Conservation (phyloP, 1,140 invertebrate genomes). For the Zaprionus nigranus region DNA sequence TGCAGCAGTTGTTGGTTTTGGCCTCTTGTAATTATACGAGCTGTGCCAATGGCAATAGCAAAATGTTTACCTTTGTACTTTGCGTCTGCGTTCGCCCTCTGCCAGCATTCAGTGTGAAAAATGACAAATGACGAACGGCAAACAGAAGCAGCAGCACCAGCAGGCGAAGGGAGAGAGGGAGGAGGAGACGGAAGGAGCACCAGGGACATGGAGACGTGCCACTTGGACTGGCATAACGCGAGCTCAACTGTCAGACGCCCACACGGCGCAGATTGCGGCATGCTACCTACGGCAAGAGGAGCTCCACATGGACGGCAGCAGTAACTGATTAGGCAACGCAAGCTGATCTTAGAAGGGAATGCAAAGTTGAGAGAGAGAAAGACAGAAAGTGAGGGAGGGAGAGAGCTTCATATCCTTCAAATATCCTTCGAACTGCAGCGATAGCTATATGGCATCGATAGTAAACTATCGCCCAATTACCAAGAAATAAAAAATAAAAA, state of each 20-base stretch:
- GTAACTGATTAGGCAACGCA: conserved; percentile 26
- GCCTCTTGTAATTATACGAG: conserved; percentile 50
- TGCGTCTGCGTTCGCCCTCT: conserved; percentile 33
- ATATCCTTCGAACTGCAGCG: neutral
- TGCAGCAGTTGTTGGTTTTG: conserved; percentile 3
- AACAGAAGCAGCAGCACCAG: conserved; percentile 1
- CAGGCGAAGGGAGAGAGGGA: neutral
- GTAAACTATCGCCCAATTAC: no score
- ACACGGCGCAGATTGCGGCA: conserved; percentile 23
- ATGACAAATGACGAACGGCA: conserved; percentile 40
- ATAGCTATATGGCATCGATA: neutral
- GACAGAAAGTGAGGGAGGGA: no score
- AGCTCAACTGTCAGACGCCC: conserved; percentile 29
- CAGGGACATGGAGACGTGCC: conserved; percentile 19
- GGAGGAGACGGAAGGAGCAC: neutral
- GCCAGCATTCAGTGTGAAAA: conserved; percentile 40
- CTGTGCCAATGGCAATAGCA: conserved; percentile 40
- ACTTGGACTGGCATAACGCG: conserved; percentile 12
- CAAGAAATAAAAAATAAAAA: no score
- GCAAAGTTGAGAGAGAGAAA: no score
- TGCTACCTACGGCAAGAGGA: conserved; percentile 9
- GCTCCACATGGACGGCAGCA: neutral
- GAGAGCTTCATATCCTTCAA: neutral
- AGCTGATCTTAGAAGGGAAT: conserved; percentile 18
- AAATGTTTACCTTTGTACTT: conserved; percentile 48